Evolutionary conservation across 1,140 invertebrate genomes (phyloP), one percentile per base, ranked within the genome.

Genomic region (Zaprionus vittiger): DNA sequence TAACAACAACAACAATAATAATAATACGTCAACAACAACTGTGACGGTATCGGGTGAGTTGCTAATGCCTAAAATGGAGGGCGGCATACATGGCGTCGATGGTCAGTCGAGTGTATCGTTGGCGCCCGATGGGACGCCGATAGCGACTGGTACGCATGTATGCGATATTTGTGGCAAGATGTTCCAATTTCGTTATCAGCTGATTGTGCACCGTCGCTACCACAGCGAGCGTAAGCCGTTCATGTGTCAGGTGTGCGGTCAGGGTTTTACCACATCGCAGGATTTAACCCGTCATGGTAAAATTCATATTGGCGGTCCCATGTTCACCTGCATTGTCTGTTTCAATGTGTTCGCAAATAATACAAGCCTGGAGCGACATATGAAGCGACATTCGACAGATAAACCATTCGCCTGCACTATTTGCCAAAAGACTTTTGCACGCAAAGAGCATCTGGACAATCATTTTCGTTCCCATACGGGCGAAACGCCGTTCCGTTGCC

Each of bases 381-480:
- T 96, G 93, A 97, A 97, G 87, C 94, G 96, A 37, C 95, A 97
- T 81, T 95, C 96, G 1, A 96, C 96, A 63, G 96, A 97, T 91
- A 97, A 97, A 86, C 96, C 96, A 4, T 97, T 97, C 83, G 95
- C 95, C 64, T 97, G 96, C 93, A 95, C 95, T 5, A 96, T 96
- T 74, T 98, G 97, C 93, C 95, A 96, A 24, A 98, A 98, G 93
- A 96, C 96, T 24, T 98, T 98, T 92, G 97, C 96, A 5, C 94
- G 97, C 28, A 98, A 97, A 93, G 96, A 97, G 90, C 96, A 97
- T 93, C 94, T 97, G 55, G 96, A 97, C 91, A 97, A 97, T 92
- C 96, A 97, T 90, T 96, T 96, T 59, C 94, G 96, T 69, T 96
- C 96, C 91, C 96, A 97, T 92, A 97, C 96, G 15, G 97, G 98